Evolutionary conservation across 2,113 vertebrate species (phyloP), one percentile per base, ranked within the genome.

Genomic region (Manacus vitellinus): DNA sequence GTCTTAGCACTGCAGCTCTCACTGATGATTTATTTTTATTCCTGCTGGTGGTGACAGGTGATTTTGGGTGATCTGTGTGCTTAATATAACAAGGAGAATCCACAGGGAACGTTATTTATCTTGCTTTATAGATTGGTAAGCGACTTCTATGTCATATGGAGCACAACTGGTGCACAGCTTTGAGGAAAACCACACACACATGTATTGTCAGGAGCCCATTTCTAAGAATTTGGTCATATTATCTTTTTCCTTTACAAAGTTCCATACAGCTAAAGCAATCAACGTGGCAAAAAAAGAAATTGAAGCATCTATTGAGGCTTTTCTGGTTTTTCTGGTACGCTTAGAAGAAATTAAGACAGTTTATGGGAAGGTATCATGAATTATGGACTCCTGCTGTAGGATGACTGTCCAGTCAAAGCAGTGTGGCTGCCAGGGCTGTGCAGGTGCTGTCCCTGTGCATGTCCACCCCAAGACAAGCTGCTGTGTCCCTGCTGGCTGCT

Each of bases 61-160:
- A 59, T 80, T 91, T 46, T 44, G 70, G 83, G 89, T 96, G 94
- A 95, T 97, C 76, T 95, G 89, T 96, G 93, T 72, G 89, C 81
- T 95, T 94, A 93, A 94, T 92, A 91, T 68, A 85, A 73, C 25
- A 18, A 37, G 71, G 44, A 66, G 77, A 81, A 89, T 85, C 94
- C 41, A 2, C 9, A 35, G 66, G 77, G 93, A 88, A 68, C 35
- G 23, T 56, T 49, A 71, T 81, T 87, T 79, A 43, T 79, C 77
- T 79, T 66, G 81, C 61, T 35, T 76, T 89, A 91, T 51, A 20
- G 58, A 43, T 94, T 68, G 77, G 52, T 91, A 77, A 74, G 43
- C 86, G 80, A 75, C 58, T 77, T 58, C 65, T 73, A 2, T 37
- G 63, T 31, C 79, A 41, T 44, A 12, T 1, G 5, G 25, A 41